A percentile compares a stretch with the other conserved stretches of the same genome.
Conservation (phyloP, 2,888 invertebrate species). For the Limnephilus rhombicus region DNA sequence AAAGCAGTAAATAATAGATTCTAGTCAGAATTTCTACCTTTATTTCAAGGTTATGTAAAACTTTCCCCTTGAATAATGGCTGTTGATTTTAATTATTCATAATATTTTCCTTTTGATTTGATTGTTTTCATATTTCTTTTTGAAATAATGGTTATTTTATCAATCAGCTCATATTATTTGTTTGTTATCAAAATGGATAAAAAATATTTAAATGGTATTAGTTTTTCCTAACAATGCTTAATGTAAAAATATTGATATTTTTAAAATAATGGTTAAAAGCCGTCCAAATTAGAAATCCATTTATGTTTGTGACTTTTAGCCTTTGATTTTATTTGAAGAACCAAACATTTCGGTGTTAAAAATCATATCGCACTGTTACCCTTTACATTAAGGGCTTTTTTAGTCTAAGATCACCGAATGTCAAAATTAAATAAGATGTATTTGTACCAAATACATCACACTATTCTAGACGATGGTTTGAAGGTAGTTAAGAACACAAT, state of each 20-base stretch:
- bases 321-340: not conserved
- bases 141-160: not conserved
- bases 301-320: not conserved
- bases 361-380: not conserved
- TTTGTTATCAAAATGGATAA: not conserved
- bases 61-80: not conserved
- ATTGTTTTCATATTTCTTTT: not conserved
- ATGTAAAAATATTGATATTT: not conserved
- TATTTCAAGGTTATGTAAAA: not conserved
- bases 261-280: not conserved
- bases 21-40: constrained; percentile 13
- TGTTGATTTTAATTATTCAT: constrained; percentile 1
- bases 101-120: constrained; percentile 12
- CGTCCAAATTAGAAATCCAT: not conserved
- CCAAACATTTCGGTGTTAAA: not conserved
- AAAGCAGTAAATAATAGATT: not conserved
- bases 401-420: not conserved
- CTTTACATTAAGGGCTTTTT: not conserved
- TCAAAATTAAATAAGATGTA: not conserved
- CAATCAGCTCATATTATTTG: not conserved
- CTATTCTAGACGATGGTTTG: not conserved
- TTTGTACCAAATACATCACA: not conserved
- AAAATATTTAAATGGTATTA: not conserved
- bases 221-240: not conserved
- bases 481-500: not conserved